These are phyloP conservation scores for Melipona quadrifasciata DNA, from an alignment of 1,140 invertebrate genomes.

Conservation along the genomic window DNA sequence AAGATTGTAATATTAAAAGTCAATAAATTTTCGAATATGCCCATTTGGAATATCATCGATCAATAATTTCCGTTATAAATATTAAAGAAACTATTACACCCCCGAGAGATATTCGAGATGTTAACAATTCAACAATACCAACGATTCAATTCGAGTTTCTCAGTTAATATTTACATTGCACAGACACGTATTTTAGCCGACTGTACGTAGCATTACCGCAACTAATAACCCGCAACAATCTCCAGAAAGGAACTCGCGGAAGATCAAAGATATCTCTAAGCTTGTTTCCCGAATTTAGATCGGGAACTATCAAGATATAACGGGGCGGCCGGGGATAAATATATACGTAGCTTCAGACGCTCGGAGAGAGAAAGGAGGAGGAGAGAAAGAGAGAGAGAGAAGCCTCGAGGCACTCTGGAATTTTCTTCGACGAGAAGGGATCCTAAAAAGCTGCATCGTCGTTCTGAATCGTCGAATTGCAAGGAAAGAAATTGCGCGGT, in stretches of 20 bases:
- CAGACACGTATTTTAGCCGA: background rate
- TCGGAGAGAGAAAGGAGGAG: too few relatives aligned
- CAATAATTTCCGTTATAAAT: too few relatives aligned
- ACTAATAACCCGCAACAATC: background rate
- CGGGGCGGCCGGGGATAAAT: background rate
- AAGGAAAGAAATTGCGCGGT: slow-evolving; percentile 39
- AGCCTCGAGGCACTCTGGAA: background rate
- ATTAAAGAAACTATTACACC: background rate
- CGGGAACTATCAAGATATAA: background rate
- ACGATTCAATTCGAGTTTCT: background rate
- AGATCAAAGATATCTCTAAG: background rate
- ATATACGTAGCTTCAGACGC: background rate
- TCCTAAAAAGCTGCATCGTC: slow-evolving; percentile 6
- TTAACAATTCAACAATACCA: background rate
- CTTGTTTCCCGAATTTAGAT: background rate
- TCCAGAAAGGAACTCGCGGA: background rate
- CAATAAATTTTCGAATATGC: too few relatives aligned
- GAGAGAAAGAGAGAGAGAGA: too few relatives aligned
- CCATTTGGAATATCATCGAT: too few relatives aligned
- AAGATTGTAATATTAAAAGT: too few relatives aligned
- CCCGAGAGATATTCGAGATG: background rate
- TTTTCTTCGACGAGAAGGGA: background rate
- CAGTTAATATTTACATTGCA: background rate
- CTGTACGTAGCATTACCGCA: background rate
- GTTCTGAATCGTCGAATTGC: slow-evolving; percentile 14